phyloP scores from a whole-genome alignment of 30 jellyfish, hydroid and myxozoan species.

The Pelagia noctiluca region DNA sequence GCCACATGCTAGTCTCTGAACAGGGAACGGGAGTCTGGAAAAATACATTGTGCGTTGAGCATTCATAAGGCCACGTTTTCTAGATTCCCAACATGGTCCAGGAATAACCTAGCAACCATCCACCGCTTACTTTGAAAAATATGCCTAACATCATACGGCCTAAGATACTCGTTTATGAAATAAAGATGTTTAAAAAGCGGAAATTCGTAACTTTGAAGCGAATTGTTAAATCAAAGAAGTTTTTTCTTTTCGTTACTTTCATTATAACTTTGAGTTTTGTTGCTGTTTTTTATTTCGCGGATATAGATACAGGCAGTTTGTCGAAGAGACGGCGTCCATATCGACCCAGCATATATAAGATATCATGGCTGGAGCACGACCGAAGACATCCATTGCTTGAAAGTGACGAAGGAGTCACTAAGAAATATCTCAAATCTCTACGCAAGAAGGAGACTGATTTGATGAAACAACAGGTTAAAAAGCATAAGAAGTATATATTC shows the following conservation, averaged over 20 bases:
- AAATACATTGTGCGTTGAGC: too few relatives aligned
- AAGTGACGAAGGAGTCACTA: background rate
- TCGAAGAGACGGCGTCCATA: background rate
- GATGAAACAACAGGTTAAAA: slow-evolving; percentile 1
- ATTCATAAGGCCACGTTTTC: too few relatives aligned
- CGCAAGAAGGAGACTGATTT: slow-evolving; percentile 9
- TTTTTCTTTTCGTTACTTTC: background rate
- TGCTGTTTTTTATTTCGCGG: background rate
- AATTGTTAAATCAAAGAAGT: background rate
- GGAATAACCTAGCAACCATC: too few relatives aligned
- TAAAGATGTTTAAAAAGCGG: background rate
- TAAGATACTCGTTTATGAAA: too few relatives aligned
- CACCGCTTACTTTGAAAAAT: too few relatives aligned
- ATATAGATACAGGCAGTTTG: background rate
- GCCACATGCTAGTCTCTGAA: too few relatives aligned
- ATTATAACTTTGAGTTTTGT: background rate
- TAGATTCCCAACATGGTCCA: too few relatives aligned
- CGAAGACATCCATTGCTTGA: background rate
- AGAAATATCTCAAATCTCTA: background rate
- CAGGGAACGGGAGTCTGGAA: too few relatives aligned
- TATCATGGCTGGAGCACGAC: slow-evolving; percentile 37
- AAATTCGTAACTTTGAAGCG: background rate
- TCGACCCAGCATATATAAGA: background rate
- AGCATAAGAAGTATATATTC: slow-evolving; percentile 24
- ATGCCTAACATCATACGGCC: too few relatives aligned